Evolutionary conservation across 2,797 vertebrate species (phyloP), one percentile per base, ranked within the genome.

Genomic region (Neoniphon sammara): DNA sequence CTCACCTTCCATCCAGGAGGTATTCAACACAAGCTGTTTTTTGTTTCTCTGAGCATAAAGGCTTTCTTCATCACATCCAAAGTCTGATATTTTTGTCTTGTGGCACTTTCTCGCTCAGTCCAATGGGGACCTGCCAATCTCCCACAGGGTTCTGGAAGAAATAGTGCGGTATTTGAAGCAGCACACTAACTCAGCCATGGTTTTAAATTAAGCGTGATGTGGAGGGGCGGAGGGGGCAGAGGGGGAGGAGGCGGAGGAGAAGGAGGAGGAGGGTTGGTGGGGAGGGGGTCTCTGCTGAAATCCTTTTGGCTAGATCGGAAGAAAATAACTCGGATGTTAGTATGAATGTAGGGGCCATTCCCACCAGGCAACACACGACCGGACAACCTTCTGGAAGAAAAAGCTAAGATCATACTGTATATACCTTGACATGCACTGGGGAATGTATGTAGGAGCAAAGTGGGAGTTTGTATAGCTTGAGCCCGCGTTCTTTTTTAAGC

Each of bases 191-290:
- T 91, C 91, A 93, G 93, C 93, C 91, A 91, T 82, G 91, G 86
- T 88, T 91, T 93, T 93, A 94, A 95, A 95, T 94, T 93, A 94
- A 94, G 90, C 92, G 87, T 93, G 90, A 92, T 93, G 90, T 88
- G 87, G 78, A 75, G 77, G 73, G 66, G 76, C 25, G 25, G 25
- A 27, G 25, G 25, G 25, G 25, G 25, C 2, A 4, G 25, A 27
- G 25, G 25, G 25, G 25, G 4, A 27, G 25, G 25, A 27, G 25
- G 25, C 2, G 25, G 25, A 27, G 25, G 25, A 27, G 25, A 4
- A 72, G 21, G 66, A 60, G 58, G 64, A 36, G n/a, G n/a, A n/a
- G 34, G 39, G 53, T 20, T 49, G 69, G 55, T 27, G 17, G 9
- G 69, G 47, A n/a, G 25, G 64, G 27, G 66, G 31, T 1, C 31